Percentiles rank a stretch among this genome's conserved stretches.
phyloP scores from a whole-genome alignment of 2,797 vertebrate species.

The Fistularia commersonii region DNA sequence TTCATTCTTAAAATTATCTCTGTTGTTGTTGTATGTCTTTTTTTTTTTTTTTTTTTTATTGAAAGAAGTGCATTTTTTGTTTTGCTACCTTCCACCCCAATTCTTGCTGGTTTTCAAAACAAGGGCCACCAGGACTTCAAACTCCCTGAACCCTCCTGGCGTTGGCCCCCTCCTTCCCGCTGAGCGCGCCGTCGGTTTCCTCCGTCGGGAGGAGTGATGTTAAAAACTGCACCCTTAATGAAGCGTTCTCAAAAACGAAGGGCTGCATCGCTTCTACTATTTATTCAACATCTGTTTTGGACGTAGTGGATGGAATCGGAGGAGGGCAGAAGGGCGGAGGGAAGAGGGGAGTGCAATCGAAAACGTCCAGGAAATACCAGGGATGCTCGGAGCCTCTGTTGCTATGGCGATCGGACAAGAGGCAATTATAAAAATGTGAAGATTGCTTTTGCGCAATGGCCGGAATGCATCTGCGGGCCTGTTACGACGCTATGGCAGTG shows the following conservation, averaged over 20 bases:
- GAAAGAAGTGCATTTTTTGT: no score
- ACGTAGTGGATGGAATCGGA: constrained; percentile 61
- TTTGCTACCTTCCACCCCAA: no score
- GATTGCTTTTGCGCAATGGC: constrained; percentile 61
- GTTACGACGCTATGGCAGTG: no score
- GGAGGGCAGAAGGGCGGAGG: background rate
- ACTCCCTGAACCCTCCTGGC: no score
- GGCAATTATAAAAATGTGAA: constrained; percentile 60
- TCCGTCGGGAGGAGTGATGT: no score
- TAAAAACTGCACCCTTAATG: constrained; percentile 37
- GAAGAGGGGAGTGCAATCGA: constrained; percentile 38
- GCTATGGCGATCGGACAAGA: constrained; percentile 64
- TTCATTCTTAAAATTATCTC: no score
- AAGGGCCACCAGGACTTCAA: no score
- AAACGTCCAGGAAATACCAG: constrained; percentile 12
- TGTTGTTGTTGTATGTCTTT: no score
- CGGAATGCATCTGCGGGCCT: constrained; percentile 47
- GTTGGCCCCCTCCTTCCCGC: no score
- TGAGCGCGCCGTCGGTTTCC: no score
- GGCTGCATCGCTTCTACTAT: constrained; percentile 46
- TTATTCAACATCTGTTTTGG: constrained; percentile 57
- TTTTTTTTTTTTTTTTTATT: no score
- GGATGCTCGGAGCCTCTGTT: constrained; percentile 51
- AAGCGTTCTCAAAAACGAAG: constrained; percentile 64
- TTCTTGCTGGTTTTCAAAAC: no score